Evolutionary conservation across 2,113 vertebrate species (phyloP).

Genomic region (Phocoena phocoena): DNA sequence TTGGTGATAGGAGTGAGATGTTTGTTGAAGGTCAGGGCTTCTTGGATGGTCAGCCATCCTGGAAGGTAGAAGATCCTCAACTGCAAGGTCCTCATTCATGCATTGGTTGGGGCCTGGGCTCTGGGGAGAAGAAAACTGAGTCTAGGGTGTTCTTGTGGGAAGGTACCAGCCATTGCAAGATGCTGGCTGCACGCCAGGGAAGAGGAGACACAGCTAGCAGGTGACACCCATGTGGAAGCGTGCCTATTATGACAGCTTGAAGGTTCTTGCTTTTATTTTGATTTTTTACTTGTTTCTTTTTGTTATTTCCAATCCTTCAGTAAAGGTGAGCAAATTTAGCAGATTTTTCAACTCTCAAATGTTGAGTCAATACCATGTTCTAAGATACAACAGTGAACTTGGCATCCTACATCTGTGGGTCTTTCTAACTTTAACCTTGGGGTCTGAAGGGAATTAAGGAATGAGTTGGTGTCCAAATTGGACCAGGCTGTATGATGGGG

Average conservation of each 20-base stretch:
- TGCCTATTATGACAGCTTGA: background rate
- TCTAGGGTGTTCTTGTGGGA: background rate
- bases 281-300: background rate
- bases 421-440: background rate
- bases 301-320: background rate
- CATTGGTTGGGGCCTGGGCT: background rate
- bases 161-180: background rate
- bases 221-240: background rate
- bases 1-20: background rate
- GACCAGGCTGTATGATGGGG: background rate
- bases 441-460: background rate
- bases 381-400: background rate
- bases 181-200: background rate
- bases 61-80: background rate
- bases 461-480: background rate
- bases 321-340: background rate
- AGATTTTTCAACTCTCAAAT: background rate
- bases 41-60: background rate
- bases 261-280: background rate
- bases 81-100: background rate
- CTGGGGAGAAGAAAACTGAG: background rate
- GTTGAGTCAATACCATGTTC: background rate
- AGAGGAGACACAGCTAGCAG: background rate
- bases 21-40: background rate
- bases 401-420: background rate